Evolutionary conservation across 2,797 vertebrate species (phyloP).

Genomic region (Syndactyla subalaris): DNA sequence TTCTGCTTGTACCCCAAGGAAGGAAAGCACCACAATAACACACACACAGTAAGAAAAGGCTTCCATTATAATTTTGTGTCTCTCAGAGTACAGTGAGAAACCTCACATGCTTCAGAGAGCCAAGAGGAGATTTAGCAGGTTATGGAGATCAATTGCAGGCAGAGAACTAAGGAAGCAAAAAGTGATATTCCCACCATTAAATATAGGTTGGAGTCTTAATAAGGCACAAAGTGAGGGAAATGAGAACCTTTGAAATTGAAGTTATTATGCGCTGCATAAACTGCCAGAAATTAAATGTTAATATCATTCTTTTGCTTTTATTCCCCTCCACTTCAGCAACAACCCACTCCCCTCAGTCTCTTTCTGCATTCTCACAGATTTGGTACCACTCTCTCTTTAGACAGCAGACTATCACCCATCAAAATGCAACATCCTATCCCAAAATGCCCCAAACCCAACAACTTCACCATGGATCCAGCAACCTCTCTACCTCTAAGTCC

Average conservation of each 20-base stretch:
- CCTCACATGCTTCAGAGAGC: not conserved
- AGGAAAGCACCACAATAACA: not conserved
- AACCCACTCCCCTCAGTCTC: not conserved
- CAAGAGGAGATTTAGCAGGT: not conserved
- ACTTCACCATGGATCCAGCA: not conserved
- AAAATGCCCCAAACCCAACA: not conserved
- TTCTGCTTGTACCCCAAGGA: not conserved
- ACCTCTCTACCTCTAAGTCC: fast-evolving
- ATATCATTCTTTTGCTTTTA: not conserved
- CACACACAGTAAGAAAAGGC: not conserved
- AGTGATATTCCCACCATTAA: not conserved
- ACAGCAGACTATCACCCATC: not conserved
- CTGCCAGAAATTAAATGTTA: not conserved
- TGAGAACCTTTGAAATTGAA: slow-evolving; percentile 29
- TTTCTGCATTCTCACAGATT: not conserved
- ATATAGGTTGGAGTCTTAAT: not conserved
- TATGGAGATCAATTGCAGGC: not conserved
- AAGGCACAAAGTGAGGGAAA: slow-evolving; percentile 19
- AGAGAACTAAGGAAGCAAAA: not conserved
- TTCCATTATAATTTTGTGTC: not conserved
- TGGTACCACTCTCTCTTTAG: not conserved
- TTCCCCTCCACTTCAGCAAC: not conserved
- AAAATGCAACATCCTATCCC: not conserved
- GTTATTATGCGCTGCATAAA: not conserved
- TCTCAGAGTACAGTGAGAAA: not conserved